A percentile compares a stretch with the other conserved stretches of the same genome.
Conservation (phyloP, 2,888 invertebrate species). For the Candidula unifasciata region DNA sequence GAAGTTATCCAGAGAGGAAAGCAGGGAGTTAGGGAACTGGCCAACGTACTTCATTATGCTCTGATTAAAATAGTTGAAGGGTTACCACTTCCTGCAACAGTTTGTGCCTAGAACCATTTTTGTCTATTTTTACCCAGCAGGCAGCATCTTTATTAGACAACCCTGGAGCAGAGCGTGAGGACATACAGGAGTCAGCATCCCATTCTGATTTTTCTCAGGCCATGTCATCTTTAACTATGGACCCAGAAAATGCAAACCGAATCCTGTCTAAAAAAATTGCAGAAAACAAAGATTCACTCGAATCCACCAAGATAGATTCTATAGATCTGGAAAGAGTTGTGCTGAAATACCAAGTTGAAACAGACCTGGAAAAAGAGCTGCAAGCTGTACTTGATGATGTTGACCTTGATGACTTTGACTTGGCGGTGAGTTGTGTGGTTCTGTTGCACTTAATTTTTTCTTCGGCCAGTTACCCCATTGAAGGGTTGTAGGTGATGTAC, state of each 20-base stretch:
- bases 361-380: constrained; percentile 83
- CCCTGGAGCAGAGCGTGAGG: not conserved
- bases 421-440: constrained; percentile 35
- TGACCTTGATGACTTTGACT: constrained; percentile 88
- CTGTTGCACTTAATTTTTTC: not conserved
- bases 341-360: constrained; percentile 56
- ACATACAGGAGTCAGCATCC: not conserved
- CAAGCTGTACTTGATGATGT: constrained; percentile 91
- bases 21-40: too few species aligned
- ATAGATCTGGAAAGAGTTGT: not conserved
- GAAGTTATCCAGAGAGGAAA: too few species aligned
- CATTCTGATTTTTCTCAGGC: not conserved
- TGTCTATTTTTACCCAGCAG: too few species aligned
- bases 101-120: not conserved
- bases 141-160: not conserved
- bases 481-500: too few species aligned
- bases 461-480: too few species aligned
- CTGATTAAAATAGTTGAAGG: too few species aligned
- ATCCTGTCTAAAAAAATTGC: not conserved
- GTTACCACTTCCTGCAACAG: not conserved
- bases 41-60: too few species aligned
- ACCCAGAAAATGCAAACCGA: not conserved
- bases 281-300: not conserved
- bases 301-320: not conserved
- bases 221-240: not conserved